Conservation (phyloP, 2,113 vertebrate species). For the Equus przewalskii region DNA sequence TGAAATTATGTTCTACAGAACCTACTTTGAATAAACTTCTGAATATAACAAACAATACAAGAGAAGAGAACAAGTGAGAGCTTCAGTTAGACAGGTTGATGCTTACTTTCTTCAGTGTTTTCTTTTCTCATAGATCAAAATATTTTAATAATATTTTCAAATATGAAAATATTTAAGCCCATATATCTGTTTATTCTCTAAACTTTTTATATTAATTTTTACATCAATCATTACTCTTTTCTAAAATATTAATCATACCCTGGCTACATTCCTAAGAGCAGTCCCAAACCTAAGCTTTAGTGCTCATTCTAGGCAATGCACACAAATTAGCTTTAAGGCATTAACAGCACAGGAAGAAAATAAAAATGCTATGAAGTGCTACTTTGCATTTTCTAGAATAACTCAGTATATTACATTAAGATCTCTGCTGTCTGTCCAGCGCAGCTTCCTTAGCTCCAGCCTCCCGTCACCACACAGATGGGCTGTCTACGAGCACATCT, state of each 20-base stretch:
- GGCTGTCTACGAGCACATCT: constrained; percentile 55
- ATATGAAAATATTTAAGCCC: background rate
- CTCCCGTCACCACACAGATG: constrained; percentile 49
- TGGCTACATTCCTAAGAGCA: background rate
- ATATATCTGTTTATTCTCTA: background rate
- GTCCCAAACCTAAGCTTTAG: background rate
- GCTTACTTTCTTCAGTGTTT: background rate
- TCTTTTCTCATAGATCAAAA: background rate
- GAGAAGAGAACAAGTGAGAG: background rate
- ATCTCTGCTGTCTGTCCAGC: background rate
- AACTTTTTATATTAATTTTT: background rate
- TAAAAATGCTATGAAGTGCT: background rate
- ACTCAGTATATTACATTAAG: background rate
- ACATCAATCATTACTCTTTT: background rate
- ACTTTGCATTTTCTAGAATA: constrained; percentile 13
- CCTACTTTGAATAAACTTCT: background rate
- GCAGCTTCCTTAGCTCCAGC: background rate
- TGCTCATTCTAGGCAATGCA: background rate
- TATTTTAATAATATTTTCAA: constrained; percentile 31
- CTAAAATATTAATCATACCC: background rate
- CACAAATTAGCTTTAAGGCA: background rate
- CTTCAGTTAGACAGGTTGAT: background rate
- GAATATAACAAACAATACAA: background rate
- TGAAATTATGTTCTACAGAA: background rate
- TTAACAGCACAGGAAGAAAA: background rate